Base-by-base conservation (phyloP, 2,113 vertebrate species). In the Lophotis ruficrista region DNA sequence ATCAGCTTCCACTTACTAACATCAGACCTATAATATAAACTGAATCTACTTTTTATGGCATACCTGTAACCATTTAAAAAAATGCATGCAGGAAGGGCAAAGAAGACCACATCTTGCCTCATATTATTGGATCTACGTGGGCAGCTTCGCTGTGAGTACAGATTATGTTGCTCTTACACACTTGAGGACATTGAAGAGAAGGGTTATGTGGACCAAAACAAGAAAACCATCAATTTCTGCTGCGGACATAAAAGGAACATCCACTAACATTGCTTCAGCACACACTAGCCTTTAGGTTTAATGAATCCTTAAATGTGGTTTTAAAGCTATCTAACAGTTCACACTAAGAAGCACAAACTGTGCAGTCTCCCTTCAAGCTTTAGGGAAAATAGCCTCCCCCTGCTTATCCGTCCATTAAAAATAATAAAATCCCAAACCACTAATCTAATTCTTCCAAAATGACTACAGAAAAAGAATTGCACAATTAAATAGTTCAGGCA, bases 31-130 rank as follows among this genome's bases (percentile, higher is more conserved):
- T 68, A 83, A 72, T 37, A 88, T 72, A 60, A 79, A 92, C 35
- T 30, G 56, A 90, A 94, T 69, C 66, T 90, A 50, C 70, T 88
- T 96, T 94, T 90, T 54, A 92, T 72, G 58, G 85, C 45, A 76
- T 61, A 72, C 27, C 48, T 72, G 76, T 61, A 82, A 90, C 57
- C 33, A 84, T 61, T 60, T 16, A n/a, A 65, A 84, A 73, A 83
- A 82, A 70, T 4, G 17, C 54, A 65, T 20, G 25, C 75, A 95
- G 66, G 82, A 87, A 92, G 54, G 75, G 57, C 70, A 90, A 33
- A 93, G 75, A 65, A 84, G 30, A 71, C n/a, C 71, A 72, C 45
- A 86, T 38, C 37, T 69, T 83, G 35, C 18, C 38, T 85, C 27
- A 1, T 25, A 38, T 41, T 53, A 77, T 1, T 82, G 37, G 17